Base-by-base conservation (phyloP, 1,140 invertebrate species). In the Chrysopa pallens region DNA sequence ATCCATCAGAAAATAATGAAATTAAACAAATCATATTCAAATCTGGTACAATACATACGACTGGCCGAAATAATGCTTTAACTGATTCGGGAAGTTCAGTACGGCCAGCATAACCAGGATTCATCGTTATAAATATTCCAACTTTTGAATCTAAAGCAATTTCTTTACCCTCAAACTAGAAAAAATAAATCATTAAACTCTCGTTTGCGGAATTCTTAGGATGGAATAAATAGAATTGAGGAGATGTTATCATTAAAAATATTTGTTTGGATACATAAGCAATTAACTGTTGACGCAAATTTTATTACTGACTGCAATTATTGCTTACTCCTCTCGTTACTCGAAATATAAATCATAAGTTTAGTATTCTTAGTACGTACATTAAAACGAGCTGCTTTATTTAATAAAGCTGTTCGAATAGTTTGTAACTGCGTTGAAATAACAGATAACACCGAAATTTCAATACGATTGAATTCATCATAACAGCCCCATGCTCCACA, bases 81-180 rank as follows among this genome's bases (percentile, higher is more conserved):
- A 94, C 81, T 0, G 85, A 89, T 60, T 92, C 88, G 0, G 88
- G 88, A 27, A 93, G 62, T 54, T 92, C 85, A 0, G 85, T 91
- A 38, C 86, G 72, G 1, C 87, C 85, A 0, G 85, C 84, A 29
- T 92, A 90, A 6, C 85, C 87, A 0, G 86, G 86, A 68, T 92
- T 92, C 85, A 93, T 91, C 7, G 88, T 92, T 35, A 92, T 89
- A 55, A 93, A 94, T 41, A 92, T 80, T 2, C 87, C 88, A 11
- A 91, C 80, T 64, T 88, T 85, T 7, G 66, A 60, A 59, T 93
- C 84, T 52, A 94, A 53, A 6, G 62, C 63, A 38, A 92, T 90
- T 51, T 89, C 80, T 54, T 78, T 71, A 4, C 78, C 80, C 65
- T 90, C 86, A 66, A 92, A 92, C 76, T 88, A 46, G 29, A 58